Evolutionary conservation across 92 coral and sea anemone genomes (phyloP), one percentile per base, ranked within the genome.

Genomic region (Epizoanthus scotinus): DNA sequence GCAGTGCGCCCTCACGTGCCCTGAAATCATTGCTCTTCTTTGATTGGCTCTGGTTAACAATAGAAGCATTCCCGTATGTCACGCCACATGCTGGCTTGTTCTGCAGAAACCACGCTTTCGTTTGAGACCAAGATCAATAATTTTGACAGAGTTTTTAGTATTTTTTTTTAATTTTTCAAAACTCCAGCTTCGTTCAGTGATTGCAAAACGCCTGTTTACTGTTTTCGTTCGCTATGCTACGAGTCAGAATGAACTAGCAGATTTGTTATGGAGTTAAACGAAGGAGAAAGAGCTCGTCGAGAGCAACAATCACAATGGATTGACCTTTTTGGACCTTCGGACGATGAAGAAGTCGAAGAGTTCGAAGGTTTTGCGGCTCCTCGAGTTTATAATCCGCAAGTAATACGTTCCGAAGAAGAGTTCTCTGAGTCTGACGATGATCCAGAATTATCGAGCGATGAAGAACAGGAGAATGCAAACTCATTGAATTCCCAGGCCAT

Each of bases 1-100:
- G n/a, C n/a, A n/a, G n/a, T 78, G 83, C 50, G 29, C 63, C 83
- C 83, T 63, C 73, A 78, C 66, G 63, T 25, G 63, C 73, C 50
- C 62, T n/a, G 15, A 6, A 38, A 15, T 52, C 3, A 56, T 77
- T 21, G 67, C 82, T 42, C 5, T 21, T 8, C 36, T 77, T 58
- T 59, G 53, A 59, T 77, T 77, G 82, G 70, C 40, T 78, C 71
- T 78, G 66, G 72, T 60, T 8, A 21, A 27, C 66, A 60, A 21
- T 21, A 21, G 66, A 9, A 9, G 24, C 66, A 21, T 27, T 21
- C 25, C 24, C 24, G 13, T 25, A 79, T 20, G 62, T 27, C 28
- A 19, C 12, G 73, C 64, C 56, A 65, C 84, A 10, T 42, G 50
- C 8, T 65, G 49, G 49, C 42, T 65, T 73, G 61, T 58, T 78